Base-by-base conservation (phyloP, 2,888 invertebrate species). In the Malthinus flaveolus region DNA sequence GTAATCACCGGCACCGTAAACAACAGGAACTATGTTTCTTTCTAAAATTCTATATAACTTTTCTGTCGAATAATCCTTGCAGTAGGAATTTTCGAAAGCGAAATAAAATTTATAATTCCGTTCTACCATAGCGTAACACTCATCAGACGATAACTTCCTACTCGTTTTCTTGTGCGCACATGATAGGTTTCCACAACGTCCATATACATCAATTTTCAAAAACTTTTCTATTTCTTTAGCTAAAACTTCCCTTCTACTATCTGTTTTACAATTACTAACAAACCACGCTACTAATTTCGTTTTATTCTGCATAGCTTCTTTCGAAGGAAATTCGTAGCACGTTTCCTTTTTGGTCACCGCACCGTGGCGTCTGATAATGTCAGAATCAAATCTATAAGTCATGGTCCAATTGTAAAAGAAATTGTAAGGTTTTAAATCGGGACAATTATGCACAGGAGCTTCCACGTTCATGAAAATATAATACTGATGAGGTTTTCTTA, bases 1-100 rank as follows among this genome's bases (percentile, higher is more conserved):
- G 74, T 88, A 88, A 70, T 84, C 79, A 51, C 83, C 84, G 11
- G 84, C 85, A 6, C 88, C 88, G 79, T 85, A 85, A 3, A 87
- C 88, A 36, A 88, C 82, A 0, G 88, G 88, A 3, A 88, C 79
- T 8, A 86, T 80, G 70, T 85, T 81, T 74, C 85, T 82, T 54
- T 84, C 80, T 63, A 81, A 78, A 0, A 78, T 79, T 64, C 80
- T 77, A 71, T 85, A 83, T 62, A 89, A 83, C 67, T 84, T 81
- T 71, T 86, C 86, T 1, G 86, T 85, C 46, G 86, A 84, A 72
- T 87, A 87, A 71, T 87, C 86, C 50, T 80, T 72, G 65, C 88
- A 85, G 59, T 88, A 78, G n/a, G 88, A 87, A 73, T 90, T 89
- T 75, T 90, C 90, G 68, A 90, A 85, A 1, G 84, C 82, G 42